phyloP scores from a whole-genome alignment of 1,140 invertebrate genomes.

The Oryctes rhinoceros region DNA sequence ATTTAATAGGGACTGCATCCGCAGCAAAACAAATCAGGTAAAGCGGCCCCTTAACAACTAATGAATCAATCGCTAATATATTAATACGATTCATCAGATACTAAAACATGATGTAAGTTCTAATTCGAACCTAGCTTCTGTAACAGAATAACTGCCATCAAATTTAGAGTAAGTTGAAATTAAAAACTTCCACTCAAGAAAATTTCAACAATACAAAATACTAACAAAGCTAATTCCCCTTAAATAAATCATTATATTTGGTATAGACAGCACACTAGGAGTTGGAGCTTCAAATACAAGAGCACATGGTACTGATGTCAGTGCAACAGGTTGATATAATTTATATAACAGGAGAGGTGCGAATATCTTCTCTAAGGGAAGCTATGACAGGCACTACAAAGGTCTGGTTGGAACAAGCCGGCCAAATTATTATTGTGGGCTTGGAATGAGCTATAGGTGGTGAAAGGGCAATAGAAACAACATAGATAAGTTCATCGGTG shows the following conservation, averaged over 20 bases:
- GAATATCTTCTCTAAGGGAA: slow-evolving; percentile 44
- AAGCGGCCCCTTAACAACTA: slow-evolving; percentile 42
- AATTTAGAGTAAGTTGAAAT: no score
- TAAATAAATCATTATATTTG: not conserved
- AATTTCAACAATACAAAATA: no score
- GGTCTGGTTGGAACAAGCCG: slow-evolving; percentile 47
- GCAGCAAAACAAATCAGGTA: slow-evolving; percentile 46
- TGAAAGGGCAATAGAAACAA: no score
- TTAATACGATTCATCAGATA: no score
- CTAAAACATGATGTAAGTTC: no score
- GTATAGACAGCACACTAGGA: slow-evolving; percentile 33
- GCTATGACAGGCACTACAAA: slow-evolving; percentile 48
- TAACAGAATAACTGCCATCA: no score
- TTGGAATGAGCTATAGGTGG: not conserved
- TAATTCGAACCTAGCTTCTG: no score
- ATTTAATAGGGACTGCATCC: slow-evolving; percentile 40
- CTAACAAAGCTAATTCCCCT: no score
- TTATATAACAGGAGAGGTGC: slow-evolving; percentile 43
- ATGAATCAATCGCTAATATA: not conserved
- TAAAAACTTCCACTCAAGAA: no score
- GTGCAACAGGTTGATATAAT: slow-evolving; percentile 43
- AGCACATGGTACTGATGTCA: slow-evolving; percentile 47
- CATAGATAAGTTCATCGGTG: no score
- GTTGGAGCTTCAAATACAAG: slow-evolving; percentile 43
- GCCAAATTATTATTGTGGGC: slow-evolving; percentile 46